Evolutionary conservation across 2,113 vertebrate species (phyloP), one percentile per base, ranked within the genome.

Genomic region (Ammodytes marinus): DNA sequence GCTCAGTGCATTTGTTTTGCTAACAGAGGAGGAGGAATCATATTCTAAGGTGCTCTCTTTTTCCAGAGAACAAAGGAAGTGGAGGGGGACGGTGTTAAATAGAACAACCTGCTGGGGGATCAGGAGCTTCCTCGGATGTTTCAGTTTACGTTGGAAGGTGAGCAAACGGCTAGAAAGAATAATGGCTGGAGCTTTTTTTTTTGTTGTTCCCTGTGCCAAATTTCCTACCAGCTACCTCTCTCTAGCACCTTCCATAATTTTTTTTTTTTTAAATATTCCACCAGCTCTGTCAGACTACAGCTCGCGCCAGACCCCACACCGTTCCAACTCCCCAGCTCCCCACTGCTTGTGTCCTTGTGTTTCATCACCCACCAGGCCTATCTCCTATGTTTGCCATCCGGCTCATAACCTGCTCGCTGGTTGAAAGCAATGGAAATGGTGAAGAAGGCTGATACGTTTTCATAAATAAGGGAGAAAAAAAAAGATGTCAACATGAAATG

Each of bases 391-490:
- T 81, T 75, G 73, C 79, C 70, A 80, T 77, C 60, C 64, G 2
- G 77, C 75, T 89, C 77, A 75, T 73, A 27, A 89, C 79, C 75
- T 72, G 69, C 78, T 79, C 19, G 0, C 74, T 52, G 27, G 46
- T 52, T 60, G 55, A 74, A 63, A 83, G 27, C 77, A 86, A 70
- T 50, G 54, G 69, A 82, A 73, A 82, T 70, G 63, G 52, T 81
- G 83, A 88, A 86, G 69, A 92, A 79, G 68, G 68, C 77, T 77
- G 67, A 92, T 86, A 72, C 15, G 57, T 77, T 82, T 60, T 67
- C 40, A 14, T n/a, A 7, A 54, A 79, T 73, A 61, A 59, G 47
- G 19, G 2, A 43, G 50, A 68, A 27, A 6, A 58, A 60, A 49
- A 78, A 55, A 50, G 10, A 72, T 50, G 55, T 69, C 81, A 82